phyloP scores from a whole-genome alignment of 1,140 invertebrate genomes.

The Bathynomus jamesi region DNA sequence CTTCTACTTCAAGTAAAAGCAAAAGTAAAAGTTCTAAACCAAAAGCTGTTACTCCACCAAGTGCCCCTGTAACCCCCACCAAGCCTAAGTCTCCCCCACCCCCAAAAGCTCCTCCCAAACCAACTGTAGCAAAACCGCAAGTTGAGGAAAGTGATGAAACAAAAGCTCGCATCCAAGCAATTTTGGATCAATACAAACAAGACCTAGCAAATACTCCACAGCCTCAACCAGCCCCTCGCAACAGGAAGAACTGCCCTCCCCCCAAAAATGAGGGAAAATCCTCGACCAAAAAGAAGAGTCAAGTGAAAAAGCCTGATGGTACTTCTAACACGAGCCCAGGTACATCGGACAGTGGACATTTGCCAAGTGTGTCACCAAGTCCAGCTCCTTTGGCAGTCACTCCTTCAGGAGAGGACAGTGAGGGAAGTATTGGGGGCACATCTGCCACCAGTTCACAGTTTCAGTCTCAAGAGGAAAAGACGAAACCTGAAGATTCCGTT shows the following conservation, averaged over 20 bases:
- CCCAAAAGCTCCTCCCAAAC: slow-evolving; percentile 49
- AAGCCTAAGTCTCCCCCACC: slow-evolving; percentile 46
- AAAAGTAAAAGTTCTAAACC: slow-evolving; percentile 31
- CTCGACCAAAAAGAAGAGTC: slow-evolving; percentile 36
- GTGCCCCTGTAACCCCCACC: slow-evolving; percentile 30
- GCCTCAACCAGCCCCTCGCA: slow-evolving; percentile 58
- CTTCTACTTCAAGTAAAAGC: slow-evolving; percentile 33
- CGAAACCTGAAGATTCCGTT: slow-evolving; percentile 16
- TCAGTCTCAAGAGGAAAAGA: background rate
- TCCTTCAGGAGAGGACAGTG: slow-evolving; percentile 17
- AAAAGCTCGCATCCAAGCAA: slow-evolving; percentile 68
- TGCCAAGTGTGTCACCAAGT: slow-evolving; percentile 44
- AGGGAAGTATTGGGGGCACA: slow-evolving; percentile 17
- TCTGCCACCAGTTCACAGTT: background rate
- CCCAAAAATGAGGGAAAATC: slow-evolving; percentile 40
- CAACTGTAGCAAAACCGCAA: slow-evolving; percentile 48
- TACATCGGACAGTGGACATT: slow-evolving; percentile 40
- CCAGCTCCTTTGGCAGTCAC: slow-evolving; percentile 17
- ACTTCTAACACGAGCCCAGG: slow-evolving; percentile 38
- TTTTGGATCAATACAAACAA: slow-evolving; percentile 69
- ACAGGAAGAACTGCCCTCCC: slow-evolving; percentile 61
- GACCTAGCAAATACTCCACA: slow-evolving; percentile 72
- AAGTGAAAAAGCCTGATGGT: slow-evolving; percentile 48
- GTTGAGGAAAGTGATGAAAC: slow-evolving; percentile 68
- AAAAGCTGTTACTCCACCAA: slow-evolving; percentile 46